Evolutionary conservation across 2,113 vertebrate genomes (phyloP).

Genomic region (Tympanuchus pallidicinctus): DNA sequence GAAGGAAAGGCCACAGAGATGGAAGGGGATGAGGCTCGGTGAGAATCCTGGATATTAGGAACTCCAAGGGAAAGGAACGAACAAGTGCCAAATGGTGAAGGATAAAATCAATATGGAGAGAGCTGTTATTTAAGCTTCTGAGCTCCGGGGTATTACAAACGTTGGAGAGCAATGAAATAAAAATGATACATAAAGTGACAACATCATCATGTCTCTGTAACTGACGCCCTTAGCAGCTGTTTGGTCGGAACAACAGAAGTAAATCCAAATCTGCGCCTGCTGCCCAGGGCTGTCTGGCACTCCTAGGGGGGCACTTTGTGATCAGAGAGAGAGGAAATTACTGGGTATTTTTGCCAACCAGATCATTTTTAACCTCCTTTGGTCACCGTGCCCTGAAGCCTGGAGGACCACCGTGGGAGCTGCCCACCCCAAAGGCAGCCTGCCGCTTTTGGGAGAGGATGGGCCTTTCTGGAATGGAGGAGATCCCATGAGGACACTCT

Average conservation of each 20-base stretch:
- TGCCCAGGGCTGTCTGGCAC: slow-evolving; percentile 34
- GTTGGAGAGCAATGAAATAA: slow-evolving; percentile 66
- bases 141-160: slow-evolving; percentile 43
- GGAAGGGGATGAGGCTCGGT: neutral
- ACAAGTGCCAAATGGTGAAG: slow-evolving; percentile 28
- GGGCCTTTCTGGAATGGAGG: neutral
- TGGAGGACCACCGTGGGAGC: neutral
- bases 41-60: slow-evolving; percentile 51
- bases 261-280: slow-evolving; percentile 52
- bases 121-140: slow-evolving; percentile 54
- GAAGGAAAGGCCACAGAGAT: neutral
- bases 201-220: slow-evolving; percentile 32
- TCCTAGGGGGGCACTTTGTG: slow-evolving; percentile 18
- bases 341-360: neutral
- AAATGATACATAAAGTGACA: slow-evolving; percentile 68
- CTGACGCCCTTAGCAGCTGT: slow-evolving; percentile 50
- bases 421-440: neutral
- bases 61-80: slow-evolving; percentile 47
- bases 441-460: neutral
- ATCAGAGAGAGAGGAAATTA: slow-evolving; percentile 29
- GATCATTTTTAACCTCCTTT: slow-evolving; percentile 44
- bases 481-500: neutral
- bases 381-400: neutral
- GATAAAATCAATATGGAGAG: slow-evolving; percentile 49
- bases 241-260: slow-evolving; percentile 67